These are phyloP conservation scores for Hydriomena furcata DNA, from an alignment of 2,888 invertebrate genomes.

Conservation along the genomic window DNA sequence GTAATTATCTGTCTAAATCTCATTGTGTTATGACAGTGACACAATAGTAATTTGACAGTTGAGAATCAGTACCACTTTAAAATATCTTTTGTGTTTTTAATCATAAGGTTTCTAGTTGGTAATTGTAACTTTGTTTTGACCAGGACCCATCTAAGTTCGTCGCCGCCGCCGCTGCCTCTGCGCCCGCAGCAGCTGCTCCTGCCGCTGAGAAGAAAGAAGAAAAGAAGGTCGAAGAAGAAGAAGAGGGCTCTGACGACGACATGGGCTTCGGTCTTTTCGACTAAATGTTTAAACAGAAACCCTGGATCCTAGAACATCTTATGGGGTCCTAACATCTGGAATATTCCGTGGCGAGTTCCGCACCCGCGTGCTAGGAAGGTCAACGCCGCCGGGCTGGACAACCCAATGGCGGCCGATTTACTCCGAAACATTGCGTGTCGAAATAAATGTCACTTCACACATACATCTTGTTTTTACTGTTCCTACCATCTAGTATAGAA, in stretches of 20 bases:
- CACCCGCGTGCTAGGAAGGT: constrained; percentile 41
- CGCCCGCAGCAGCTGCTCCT: constrained; percentile 86
- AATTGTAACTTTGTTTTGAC: constrained; percentile 44
- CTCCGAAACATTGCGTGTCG: constrained; percentile 45
- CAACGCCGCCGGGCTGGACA: constrained; percentile 75
- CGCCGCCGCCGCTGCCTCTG: constrained; percentile 81
- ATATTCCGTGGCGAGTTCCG: constrained; percentile 41
- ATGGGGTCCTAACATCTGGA: constrained; percentile 14
- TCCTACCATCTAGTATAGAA: no score
- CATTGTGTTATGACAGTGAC: no score
- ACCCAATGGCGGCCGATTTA: constrained; percentile 71
- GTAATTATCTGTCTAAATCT: no score
- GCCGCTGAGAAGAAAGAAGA: constrained; percentile 86
- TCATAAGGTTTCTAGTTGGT: neutral
- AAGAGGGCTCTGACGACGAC: constrained; percentile 94
- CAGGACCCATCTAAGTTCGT: constrained; percentile 98
- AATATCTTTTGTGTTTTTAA: no score
- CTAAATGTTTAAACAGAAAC: constrained; percentile 70
- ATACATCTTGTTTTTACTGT: constrained; percentile 1
- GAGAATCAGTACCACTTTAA: no score
- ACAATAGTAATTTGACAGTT: no score
- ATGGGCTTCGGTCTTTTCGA: constrained; percentile 99
- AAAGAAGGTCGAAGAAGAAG: constrained; percentile 92
- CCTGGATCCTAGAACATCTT: constrained; percentile 19
- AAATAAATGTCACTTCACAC: constrained; percentile 58